A percentile compares a stretch with the other conserved stretches of the same genome.
Evolutionary conservation across 2,797 vertebrate species (phyloP).

Genomic region (Pangasius larnaudii): DNA sequence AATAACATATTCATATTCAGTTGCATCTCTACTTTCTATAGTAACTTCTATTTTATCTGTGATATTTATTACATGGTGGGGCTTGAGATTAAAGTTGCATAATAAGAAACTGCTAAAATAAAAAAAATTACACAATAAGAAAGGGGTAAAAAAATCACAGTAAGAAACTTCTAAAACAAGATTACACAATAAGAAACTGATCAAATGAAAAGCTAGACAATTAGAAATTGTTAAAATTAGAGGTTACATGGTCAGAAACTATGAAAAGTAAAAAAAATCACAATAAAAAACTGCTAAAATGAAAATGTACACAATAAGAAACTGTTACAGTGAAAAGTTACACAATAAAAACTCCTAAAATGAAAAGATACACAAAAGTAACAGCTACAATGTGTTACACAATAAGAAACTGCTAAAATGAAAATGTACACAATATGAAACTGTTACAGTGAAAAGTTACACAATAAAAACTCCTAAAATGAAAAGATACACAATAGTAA

Average conservation of each 20-base stretch:
- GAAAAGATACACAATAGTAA: neutral
- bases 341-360: neutral
- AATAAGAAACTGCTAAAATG: neutral
- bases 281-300: neutral
- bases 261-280: neutral
- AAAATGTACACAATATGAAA: neutral
- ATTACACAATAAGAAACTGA: neutral
- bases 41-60: neutral
- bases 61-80: neutral
- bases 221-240: neutral
- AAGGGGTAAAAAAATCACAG: neutral
- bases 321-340: neutral
- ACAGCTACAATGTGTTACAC: neutral
- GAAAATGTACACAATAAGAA: neutral
- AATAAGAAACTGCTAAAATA: neutral
- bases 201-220: neutral
- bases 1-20: neutral
- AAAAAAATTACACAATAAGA: neutral
- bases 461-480: neutral
- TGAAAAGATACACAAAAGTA: neutral
- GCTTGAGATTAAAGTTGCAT: neutral
- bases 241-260: neutral
- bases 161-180: neutral
- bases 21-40: neutral
- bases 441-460: neutral